phyloP scores from a whole-genome alignment of 1,140 invertebrate genomes.

The Tetragnatha versicolor region DNA sequence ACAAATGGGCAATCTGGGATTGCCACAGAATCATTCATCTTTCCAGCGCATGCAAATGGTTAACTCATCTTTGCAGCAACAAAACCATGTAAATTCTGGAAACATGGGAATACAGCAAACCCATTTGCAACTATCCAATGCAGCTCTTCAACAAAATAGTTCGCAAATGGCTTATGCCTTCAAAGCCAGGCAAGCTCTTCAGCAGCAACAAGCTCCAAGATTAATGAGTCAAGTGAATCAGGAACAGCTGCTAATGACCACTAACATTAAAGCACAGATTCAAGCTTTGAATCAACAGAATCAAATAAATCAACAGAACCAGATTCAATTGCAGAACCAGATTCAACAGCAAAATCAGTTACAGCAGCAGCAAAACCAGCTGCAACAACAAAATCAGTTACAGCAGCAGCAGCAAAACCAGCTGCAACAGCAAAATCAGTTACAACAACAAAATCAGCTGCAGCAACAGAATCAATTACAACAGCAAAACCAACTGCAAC shows the following conservation, averaged over 20 bases:
- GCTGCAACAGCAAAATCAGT: neutral
- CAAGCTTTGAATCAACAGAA: conserved; percentile 13
- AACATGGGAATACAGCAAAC: conserved; percentile 3
- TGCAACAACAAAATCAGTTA: conserved; percentile 31
- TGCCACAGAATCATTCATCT: neutral
- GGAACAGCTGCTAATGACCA: neutral
- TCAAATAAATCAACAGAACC: conserved; percentile 11
- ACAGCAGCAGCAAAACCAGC: conserved; percentile 23
- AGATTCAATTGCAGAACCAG: neutral
- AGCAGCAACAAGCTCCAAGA: conserved; percentile 18
- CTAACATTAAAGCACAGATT: conserved; percentile 5
- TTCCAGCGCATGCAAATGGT: conserved; percentile 2
- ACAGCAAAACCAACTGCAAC: neutral
- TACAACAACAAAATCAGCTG: neutral
- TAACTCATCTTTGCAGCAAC: conserved; percentile 12
- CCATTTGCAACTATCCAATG: conserved; percentile 6
- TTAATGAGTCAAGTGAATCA: conserved; percentile 23
- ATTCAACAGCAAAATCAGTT: neutral
- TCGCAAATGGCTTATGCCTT: conserved; percentile 45
- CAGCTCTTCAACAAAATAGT: conserved; percentile 27
- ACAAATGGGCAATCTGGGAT: neutral
- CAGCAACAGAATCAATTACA: neutral
- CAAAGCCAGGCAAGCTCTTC: conserved; percentile 34
- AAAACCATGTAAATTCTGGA: conserved; percentile 12
- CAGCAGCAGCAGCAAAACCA: conserved; percentile 4